Percentiles rank a stretch among this genome's conserved stretches.
These are phyloP conservation scores for Drosophila longiperda DNA, from an alignment of 2,888 invertebrate species.

Conservation along the genomic window DNA sequence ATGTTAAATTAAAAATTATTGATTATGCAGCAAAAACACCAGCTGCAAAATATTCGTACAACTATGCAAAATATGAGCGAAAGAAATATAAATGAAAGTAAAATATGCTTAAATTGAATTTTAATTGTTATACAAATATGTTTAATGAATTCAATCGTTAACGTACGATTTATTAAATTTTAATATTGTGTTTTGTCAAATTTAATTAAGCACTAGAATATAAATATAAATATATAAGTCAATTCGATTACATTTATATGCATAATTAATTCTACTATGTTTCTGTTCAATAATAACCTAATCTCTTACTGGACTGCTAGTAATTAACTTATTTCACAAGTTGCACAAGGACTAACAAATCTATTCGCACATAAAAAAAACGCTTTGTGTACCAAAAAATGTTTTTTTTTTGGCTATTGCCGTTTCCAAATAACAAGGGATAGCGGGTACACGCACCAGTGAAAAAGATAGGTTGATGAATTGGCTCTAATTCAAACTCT, in stretches of 20 bases:
- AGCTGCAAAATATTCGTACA: conserved; percentile 52
- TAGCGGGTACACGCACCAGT: background rate
- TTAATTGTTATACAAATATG: background rate
- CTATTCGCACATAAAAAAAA: background rate
- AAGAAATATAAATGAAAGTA: background rate
- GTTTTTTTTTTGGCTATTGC: background rate
- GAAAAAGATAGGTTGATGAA: background rate
- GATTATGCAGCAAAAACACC: conserved; percentile 59
- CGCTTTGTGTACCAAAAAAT: background rate
- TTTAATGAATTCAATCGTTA: background rate
- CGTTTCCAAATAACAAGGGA: fast-evolving
- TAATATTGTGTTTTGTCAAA: background rate
- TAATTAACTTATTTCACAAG: background rate
- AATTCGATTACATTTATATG: background rate
- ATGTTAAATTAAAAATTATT: conserved; percentile 79
- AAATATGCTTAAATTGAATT: background rate
- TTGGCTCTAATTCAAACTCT: background rate
- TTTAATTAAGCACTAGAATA: background rate
- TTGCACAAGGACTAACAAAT: background rate
- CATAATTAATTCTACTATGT: background rate
- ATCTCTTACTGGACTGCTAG: background rate
- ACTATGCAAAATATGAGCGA: background rate
- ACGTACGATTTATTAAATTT: background rate
- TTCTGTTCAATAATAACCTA: background rate
- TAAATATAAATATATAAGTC: background rate